Conservation (phyloP, 2,113 vertebrate species). For the Rhinoderma darwinii region DNA sequence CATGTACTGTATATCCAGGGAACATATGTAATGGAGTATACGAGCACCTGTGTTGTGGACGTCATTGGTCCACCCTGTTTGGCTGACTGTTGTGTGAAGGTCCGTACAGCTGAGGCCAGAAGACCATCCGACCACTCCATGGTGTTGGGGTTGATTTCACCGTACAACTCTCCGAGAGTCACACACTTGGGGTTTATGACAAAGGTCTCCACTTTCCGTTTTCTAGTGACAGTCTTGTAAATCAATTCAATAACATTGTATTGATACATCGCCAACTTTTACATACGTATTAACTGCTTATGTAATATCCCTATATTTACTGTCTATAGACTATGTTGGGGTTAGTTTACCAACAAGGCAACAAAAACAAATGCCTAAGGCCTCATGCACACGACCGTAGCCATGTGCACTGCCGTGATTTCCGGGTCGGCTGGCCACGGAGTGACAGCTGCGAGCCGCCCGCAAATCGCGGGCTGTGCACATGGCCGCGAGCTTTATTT, state of each 20-base stretch:
- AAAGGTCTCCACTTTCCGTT: slow-evolving; percentile 67
- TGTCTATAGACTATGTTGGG: too few relatives aligned
- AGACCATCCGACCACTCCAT: slow-evolving; percentile 74
- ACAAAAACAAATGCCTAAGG: too few relatives aligned
- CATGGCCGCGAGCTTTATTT: too few relatives aligned
- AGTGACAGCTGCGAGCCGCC: too few relatives aligned
- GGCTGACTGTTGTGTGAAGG: slow-evolving; percentile 61
- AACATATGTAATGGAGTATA: neutral
- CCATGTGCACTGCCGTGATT: too few relatives aligned
- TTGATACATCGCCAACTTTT: neutral
- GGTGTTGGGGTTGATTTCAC: slow-evolving; percentile 67
- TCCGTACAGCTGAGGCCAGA: slow-evolving; percentile 66
- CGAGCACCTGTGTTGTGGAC: neutral
- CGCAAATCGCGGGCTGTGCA: too few relatives aligned
- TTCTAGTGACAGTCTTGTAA: slow-evolving; percentile 61
- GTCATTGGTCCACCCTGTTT: neutral
- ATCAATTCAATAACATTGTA: neutral
- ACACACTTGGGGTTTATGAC: slow-evolving; percentile 73
- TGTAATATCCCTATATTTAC: too few relatives aligned
- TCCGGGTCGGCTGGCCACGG: too few relatives aligned
- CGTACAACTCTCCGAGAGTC: slow-evolving; percentile 69
- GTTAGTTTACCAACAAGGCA: too few relatives aligned
- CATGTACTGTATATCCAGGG: neutral
- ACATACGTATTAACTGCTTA: too few relatives aligned
- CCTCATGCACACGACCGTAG: too few relatives aligned